Evolutionary conservation across 2,888 invertebrate genomes (phyloP), one percentile per base, ranked within the genome.

Genomic region (Stegana nigrithorax): DNA sequence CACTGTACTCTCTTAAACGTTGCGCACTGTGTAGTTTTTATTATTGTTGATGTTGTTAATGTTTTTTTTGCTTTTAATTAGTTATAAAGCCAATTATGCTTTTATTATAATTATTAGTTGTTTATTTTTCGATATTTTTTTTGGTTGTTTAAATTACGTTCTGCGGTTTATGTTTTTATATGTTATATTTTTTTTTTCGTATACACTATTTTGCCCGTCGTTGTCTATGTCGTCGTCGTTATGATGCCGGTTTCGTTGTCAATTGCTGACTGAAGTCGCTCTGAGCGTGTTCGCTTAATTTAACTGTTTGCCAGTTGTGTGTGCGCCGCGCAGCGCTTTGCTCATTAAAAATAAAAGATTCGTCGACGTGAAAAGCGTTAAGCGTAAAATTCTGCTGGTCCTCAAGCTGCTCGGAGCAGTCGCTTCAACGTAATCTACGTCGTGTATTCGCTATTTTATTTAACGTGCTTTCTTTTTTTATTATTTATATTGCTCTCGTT

Each of bases 241-340:
- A 64, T 77, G 67, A 75, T 67, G 63, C 50, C 72, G 77, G 71
- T 69, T 77, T 77, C 75, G 79, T 76, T 76, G 75, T 76, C 75
- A 78, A 67, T 63, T 51, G 12, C 72, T 75, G 75, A 76, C 79
- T 76, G 75, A 75, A 50, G 62, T 73, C 67, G 65, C 62, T 21
- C 59, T 70, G 70, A 64, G 72, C 70, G 77, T 72, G 75, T 67
- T 77, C 75, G 77, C 75, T 78, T 73, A 77, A 76, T 67, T 73
- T 73, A 78, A 78, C 77, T 66, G 59, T 69, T 51, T 51, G n/a
- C 4, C 19, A 19, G 1, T 26, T 7, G n/a, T 14, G 4, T n/a
- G n/a, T n/a, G n/a, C n/a, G n/a, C n/a, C 25, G 39, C 21, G 25
- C 21, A 39, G 39, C 5, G 32, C n/a, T 36, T 3, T 36, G 36